A percentile compares a stretch with the other conserved stretches of the same genome.
phyloP scores from a whole-genome alignment of 2,113 vertebrate species.

The Budorcas taxicolor region DNA sequence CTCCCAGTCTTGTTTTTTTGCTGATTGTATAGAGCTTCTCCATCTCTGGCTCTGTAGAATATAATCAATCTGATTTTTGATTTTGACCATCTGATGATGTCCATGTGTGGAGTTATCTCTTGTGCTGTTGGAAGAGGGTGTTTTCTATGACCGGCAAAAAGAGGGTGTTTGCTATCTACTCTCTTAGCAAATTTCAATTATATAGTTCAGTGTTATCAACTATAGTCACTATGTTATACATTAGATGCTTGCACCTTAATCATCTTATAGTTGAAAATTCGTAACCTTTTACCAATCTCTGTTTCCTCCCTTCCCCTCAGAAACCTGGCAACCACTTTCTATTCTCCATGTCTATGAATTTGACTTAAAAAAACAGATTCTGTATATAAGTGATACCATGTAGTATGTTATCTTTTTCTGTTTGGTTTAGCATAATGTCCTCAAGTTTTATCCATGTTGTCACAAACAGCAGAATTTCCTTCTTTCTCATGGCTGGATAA shows the following conservation, averaged over 20 bases:
- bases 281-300: background rate
- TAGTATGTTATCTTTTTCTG: background rate
- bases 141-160: background rate
- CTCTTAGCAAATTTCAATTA: background rate
- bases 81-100: background rate
- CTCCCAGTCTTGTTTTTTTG: background rate
- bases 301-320: background rate
- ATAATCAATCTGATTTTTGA: background rate
- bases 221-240: background rate
- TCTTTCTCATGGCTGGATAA: background rate
- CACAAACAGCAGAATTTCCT: background rate
- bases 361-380: background rate
- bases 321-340: background rate
- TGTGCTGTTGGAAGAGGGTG: background rate
- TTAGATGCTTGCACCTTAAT: background rate
- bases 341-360: background rate
- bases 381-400: background rate
- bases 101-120: background rate
- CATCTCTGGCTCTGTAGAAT: background rate
- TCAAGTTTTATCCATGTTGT: background rate
- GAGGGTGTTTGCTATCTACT: background rate
- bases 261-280: background rate
- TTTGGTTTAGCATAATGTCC: background rate
- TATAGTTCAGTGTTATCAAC: background rate
- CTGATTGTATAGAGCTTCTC: background rate